Evolutionary conservation across 2,113 vertebrate genomes (phyloP).

Genomic region (Anolis sagrei): DNA sequence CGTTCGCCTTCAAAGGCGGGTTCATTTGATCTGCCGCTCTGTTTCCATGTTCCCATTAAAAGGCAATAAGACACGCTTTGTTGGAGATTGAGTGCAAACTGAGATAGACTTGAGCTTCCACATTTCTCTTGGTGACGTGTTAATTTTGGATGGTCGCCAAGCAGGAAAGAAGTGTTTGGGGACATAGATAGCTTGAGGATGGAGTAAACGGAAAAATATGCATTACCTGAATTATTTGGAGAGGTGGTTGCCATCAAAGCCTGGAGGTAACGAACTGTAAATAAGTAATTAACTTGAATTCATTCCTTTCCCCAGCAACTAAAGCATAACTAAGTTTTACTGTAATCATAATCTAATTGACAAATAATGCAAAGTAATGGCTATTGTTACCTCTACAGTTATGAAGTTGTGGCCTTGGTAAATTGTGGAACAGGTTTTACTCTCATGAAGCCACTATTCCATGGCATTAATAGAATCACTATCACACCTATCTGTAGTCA

Average conservation of each 20-base stretch:
- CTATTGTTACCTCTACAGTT: not conserved
- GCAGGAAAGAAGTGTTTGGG: not conserved
- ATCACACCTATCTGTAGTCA: too few relatives aligned
- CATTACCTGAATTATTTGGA: not conserved
- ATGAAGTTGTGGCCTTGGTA: too few relatives aligned
- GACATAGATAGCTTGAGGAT: not conserved
- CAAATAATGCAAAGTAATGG: not conserved
- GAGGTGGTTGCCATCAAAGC: not conserved
- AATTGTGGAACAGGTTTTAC: too few relatives aligned
- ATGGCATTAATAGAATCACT: too few relatives aligned
- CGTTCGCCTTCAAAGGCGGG: not conserved
- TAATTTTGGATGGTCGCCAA: not conserved
- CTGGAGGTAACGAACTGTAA: not conserved
- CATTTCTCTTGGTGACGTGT: not conserved
- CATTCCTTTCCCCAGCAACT: not conserved
- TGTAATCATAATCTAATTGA: not conserved
- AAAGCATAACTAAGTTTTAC: not conserved
- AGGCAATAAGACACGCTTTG: constrained; percentile 17
- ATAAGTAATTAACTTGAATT: not conserved
- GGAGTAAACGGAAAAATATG: not conserved
- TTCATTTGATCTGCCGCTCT: not conserved
- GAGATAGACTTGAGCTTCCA: not conserved
- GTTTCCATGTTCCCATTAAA: not conserved
- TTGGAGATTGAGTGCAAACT: not conserved
- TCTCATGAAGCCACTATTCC: too few relatives aligned